Base-by-base conservation (phyloP, 2,797 vertebrate species). In the Acrossocheilus fasciatus region DNA sequence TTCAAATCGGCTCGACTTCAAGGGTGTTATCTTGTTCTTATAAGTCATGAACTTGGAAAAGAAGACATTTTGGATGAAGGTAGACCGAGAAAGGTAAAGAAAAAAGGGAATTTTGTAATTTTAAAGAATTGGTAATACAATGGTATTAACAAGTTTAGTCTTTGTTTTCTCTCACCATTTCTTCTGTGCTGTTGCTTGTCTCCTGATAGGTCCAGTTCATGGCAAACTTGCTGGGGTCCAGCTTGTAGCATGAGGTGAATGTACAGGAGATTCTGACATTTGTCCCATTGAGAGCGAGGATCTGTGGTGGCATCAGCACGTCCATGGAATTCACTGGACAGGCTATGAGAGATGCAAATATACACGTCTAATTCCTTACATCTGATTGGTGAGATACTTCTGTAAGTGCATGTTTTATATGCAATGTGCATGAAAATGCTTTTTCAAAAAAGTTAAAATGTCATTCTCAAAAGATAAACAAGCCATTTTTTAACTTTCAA, bases 151-250 rank as follows among this genome's bases (percentile, higher is more conserved):
- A 12, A 23, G n/a, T 84, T 34, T 50, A 15, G 4, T 45, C 1
- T 76, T 81, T 62, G 4, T 11, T 73, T 47, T n/a, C 1, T 20
- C 95, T 97, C 93, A 99, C 98, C 96, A 95, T 95, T 88, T 97
- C 96, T 87, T 98, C 96, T 0, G 96, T 97, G 87, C 97, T 97
- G 73, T 99, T 99, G 1, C 7, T 15, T 8, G 96, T 94, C 74
- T 94, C 95, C 92, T 97, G 96, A 93, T 98, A 99, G 0, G 98
- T 99, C 98, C 98, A 99, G 94, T 99, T 99, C 95, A 99, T 96
- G 90, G 94, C 95, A 92, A 99, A 99, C 89, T 95, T 96, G 86
- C 94, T 95, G 84, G 93, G 91, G 80, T 98, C 96, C 91, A 99
- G 96, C 77, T 96, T 98, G 91, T 99, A 99, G 94, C 98, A 99